phyloP scores from a whole-genome alignment of 2,797 vertebrate species.

The Ataeniobius toweri region DNA sequence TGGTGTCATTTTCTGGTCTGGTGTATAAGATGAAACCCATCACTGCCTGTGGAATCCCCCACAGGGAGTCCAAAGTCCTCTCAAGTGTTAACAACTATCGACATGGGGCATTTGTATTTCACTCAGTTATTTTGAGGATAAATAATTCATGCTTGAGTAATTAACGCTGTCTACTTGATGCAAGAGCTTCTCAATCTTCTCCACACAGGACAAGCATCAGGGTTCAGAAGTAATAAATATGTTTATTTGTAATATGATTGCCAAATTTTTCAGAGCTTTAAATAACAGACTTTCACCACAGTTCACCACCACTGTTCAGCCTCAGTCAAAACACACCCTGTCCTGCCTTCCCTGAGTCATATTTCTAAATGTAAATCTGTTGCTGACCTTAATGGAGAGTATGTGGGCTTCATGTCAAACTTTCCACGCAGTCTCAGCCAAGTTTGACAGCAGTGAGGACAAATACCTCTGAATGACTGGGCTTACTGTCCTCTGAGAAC shows the following conservation, averaged over 20 bases:
- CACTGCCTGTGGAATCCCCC: slow-evolving; percentile 48
- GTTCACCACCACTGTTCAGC: slow-evolving; percentile 7
- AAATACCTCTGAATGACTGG: slow-evolving; percentile 5
- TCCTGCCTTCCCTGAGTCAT: slow-evolving; percentile 31
- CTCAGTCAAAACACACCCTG: slow-evolving; percentile 3
- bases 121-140: slow-evolving; percentile 71
- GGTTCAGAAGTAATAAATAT: slow-evolving; percentile 11
- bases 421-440: slow-evolving; percentile 27
- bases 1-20: slow-evolving; percentile 60
- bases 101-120: slow-evolving; percentile 75
- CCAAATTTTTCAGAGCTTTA: background rate
- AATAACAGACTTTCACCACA: slow-evolving; percentile 6
- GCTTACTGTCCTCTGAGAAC: slow-evolving; percentile 1
- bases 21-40: slow-evolving; percentile 43
- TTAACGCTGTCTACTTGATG: slow-evolving; percentile 72
- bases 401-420: slow-evolving; percentile 30
- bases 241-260: slow-evolving; percentile 1
- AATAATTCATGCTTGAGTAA: slow-evolving; percentile 81
- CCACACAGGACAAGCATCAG: slow-evolving; percentile 8
- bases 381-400: slow-evolving; percentile 33
- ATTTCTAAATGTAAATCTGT: slow-evolving; percentile 46
- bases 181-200: slow-evolving; percentile 51
- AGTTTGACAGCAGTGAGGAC: slow-evolving; percentile 11
- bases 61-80: slow-evolving; percentile 67
- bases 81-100: slow-evolving; percentile 74